These are phyloP conservation scores for Nephrotoma appendiculata DNA, from an alignment of 2,888 invertebrate species.

Conservation along the genomic window DNA sequence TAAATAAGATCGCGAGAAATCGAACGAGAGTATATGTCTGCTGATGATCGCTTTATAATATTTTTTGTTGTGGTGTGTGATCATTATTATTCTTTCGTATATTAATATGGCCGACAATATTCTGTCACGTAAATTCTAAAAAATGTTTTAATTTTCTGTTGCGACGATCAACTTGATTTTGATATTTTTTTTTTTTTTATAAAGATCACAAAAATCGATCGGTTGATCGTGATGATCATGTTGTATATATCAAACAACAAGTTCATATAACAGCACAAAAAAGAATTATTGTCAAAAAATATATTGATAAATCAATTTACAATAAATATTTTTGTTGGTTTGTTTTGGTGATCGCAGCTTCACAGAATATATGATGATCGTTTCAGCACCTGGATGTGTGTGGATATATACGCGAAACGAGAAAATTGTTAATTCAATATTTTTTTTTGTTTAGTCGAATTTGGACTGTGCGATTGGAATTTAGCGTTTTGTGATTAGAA, in stretches of 20 bases:
- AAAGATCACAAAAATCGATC: background rate
- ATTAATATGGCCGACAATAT: slow-evolving; percentile 1
- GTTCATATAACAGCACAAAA: background rate
- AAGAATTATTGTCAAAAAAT: background rate
- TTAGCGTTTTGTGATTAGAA: background rate
- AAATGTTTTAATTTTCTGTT: background rate
- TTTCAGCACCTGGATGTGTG: background rate
- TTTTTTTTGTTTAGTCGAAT: background rate
- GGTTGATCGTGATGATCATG: background rate
- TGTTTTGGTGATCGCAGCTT: background rate
- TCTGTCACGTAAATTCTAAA: slow-evolving; percentile 2
- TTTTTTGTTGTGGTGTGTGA: background rate
- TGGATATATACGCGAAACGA: background rate
- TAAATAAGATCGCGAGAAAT: background rate
- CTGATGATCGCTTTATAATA: background rate
- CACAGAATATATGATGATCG: background rate
- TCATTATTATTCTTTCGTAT: background rate
- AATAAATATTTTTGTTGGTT: background rate
- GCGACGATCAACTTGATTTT: background rate
- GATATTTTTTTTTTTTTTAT: background rate
- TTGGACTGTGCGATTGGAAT: background rate
- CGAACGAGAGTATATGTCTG: background rate
- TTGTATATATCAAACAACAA: background rate
- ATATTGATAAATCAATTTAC: background rate
- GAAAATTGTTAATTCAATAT: background rate